A percentile compares a stretch with the other conserved stretches of the same genome.
These are phyloP conservation scores for Cantharis nigra DNA, from an alignment of 2,888 invertebrate species.

Conservation along the genomic window DNA sequence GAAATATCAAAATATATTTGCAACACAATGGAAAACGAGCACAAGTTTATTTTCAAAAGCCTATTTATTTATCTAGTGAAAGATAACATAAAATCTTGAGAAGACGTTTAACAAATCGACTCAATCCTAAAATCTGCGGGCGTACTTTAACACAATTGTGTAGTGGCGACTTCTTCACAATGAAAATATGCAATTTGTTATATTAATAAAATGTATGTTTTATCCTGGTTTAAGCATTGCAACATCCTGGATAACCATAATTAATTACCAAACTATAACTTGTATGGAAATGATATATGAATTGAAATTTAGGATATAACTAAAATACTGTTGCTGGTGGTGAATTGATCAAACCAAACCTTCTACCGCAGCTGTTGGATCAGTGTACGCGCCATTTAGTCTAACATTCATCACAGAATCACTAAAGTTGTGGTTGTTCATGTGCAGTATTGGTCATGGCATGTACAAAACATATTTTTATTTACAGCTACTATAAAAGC, in stretches of 20 bases:
- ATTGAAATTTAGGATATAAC: slow-evolving; percentile 26
- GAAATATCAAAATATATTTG: background rate
- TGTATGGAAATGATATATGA: slow-evolving; percentile 27
- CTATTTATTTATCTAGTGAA: slow-evolving; percentile 13
- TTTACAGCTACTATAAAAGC: slow-evolving; percentile 44
- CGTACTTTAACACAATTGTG: slow-evolving; percentile 19
- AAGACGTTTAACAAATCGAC: slow-evolving; percentile 12
- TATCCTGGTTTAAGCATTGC: background rate
- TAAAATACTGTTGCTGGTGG: slow-evolving; percentile 29
- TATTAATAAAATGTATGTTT: background rate
- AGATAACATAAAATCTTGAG: slow-evolving; percentile 10
- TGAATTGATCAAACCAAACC: slow-evolving; percentile 43
- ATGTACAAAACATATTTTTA: slow-evolving; percentile 45
- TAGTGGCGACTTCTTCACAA: slow-evolving; percentile 5
- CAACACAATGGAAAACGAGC: background rate
- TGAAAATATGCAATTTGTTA: slow-evolving; percentile 16
- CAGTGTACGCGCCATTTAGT: slow-evolving; percentile 44
- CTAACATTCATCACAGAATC: slow-evolving; percentile 44
- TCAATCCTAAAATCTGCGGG: slow-evolving; percentile 21
- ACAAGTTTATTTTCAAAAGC: background rate
- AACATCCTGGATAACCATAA: slow-evolving; percentile 3
- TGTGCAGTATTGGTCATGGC: slow-evolving; percentile 45
- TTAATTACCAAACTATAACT: slow-evolving; percentile 17
- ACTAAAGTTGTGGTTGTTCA: slow-evolving; percentile 42
- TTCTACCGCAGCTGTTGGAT: slow-evolving; percentile 44